Evolutionary conservation across 2,797 vertebrate genomes (phyloP).

Genomic region (Peromyscus eremicus): DNA sequence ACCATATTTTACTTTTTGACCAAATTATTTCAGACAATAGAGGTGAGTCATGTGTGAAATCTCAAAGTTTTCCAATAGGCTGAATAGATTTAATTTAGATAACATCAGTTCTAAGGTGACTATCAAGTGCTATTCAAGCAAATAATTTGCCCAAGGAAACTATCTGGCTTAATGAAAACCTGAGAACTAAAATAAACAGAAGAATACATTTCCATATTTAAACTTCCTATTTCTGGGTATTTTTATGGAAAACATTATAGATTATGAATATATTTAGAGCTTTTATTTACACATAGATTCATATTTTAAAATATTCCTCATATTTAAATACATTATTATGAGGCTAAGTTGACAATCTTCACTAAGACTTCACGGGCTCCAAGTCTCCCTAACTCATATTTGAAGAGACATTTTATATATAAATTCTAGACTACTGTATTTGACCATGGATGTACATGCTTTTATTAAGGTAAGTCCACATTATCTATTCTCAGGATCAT

Average conservation of each 20-base stretch:
- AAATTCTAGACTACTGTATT: neutral
- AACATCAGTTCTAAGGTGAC: slow-evolving; percentile 78
- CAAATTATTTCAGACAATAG: slow-evolving; percentile 83
- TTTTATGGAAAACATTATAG: neutral
- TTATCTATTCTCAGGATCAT: slow-evolving; percentile 2
- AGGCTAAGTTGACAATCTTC: neutral
- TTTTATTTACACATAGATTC: slow-evolving; percentile 53
- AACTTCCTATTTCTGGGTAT: neutral
- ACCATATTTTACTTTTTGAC: slow-evolving; percentile 78
- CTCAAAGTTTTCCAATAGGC: slow-evolving; percentile 67
- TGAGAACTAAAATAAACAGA: slow-evolving; percentile 54
- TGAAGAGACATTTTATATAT: neutral
- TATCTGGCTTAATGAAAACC: slow-evolving; percentile 63
- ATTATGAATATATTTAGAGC: neutral
- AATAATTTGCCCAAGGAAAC: slow-evolving; percentile 44
- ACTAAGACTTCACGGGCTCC: neutral
- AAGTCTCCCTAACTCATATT: neutral
- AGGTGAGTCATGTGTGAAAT: slow-evolving; percentile 73
- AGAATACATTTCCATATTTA: slow-evolving; percentile 62
- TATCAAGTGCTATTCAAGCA: slow-evolving; percentile 71
- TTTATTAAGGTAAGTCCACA: neutral
- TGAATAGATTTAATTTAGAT: slow-evolving; percentile 82
- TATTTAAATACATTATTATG: neutral
- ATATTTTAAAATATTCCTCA: slow-evolving; percentile 8
- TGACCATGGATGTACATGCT: neutral